Conservation (phyloP, 2,888 invertebrate species). For the Glyphotaelius pellucidus region DNA sequence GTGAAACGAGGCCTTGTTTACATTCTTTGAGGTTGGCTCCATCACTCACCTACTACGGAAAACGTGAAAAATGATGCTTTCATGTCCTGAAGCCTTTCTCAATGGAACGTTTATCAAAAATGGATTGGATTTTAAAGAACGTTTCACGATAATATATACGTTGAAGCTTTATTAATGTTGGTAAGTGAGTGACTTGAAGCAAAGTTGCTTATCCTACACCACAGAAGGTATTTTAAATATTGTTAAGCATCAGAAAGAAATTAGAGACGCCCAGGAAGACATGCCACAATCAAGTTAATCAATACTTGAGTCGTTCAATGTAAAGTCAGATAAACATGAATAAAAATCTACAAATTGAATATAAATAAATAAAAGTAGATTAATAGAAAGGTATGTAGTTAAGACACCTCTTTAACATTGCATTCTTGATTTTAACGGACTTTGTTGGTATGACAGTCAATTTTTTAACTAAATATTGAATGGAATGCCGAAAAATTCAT, state of each 20-base stretch:
- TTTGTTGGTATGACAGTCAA: too few relatives aligned
- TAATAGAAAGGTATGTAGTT: too few relatives aligned
- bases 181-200: background rate
- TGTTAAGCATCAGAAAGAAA: background rate
- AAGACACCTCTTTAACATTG: too few relatives aligned
- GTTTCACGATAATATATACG: background rate
- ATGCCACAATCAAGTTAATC: too few relatives aligned
- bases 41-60: background rate
- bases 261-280: too few relatives aligned
- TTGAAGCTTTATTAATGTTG: background rate
- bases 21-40: constrained; percentile 20
- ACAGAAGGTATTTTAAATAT: background rate
- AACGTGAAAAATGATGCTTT: background rate
- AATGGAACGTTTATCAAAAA: background rate
- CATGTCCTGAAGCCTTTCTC: background rate
- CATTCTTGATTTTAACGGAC: too few relatives aligned
- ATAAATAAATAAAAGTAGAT: too few relatives aligned
- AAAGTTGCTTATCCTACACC: background rate
- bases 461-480: too few relatives aligned
- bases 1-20: constrained; percentile 36
- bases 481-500: too few relatives aligned
- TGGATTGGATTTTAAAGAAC: background rate
- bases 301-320: too few relatives aligned
- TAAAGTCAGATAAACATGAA: too few relatives aligned
- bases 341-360: too few relatives aligned